Conservation (phyloP, 1,140 invertebrate genomes). For the Macrotrachela quadricornifera region DNA sequence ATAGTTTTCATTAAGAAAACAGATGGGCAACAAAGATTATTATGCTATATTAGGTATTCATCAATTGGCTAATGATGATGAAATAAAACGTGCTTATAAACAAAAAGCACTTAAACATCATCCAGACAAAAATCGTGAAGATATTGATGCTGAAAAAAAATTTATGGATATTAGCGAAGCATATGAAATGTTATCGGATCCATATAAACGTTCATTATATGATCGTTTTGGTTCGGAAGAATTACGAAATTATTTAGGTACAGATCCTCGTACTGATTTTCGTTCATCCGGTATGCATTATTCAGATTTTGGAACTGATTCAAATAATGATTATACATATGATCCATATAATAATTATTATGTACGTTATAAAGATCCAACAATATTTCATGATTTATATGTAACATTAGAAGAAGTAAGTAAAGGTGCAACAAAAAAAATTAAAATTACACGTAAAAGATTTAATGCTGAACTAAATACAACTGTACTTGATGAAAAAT, state of each 20-base stretch:
- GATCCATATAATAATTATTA: too few relatives aligned
- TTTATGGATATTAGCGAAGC: slow-evolving; percentile 31
- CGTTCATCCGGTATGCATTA: too few relatives aligned
- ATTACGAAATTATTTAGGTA: too few relatives aligned
- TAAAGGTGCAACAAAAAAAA: background rate
- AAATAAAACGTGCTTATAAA: slow-evolving; percentile 8
- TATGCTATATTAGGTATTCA: slow-evolving; percentile 54
- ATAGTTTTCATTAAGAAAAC: too few relatives aligned
- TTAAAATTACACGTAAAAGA: background rate
- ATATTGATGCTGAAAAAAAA: slow-evolving; percentile 59
- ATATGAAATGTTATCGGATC: slow-evolving; percentile 25
- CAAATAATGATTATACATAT: too few relatives aligned
- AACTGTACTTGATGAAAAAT: slow-evolving; percentile 45
- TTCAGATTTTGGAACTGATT: too few relatives aligned
- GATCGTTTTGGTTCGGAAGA: slow-evolving; percentile 10
- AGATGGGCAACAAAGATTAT: slow-evolving; percentile 52
- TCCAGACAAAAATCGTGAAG: slow-evolving; percentile 45
- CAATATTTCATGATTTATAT: background rate
- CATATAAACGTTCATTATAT: slow-evolving; percentile 26
- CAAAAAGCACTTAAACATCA: slow-evolving; percentile 61
- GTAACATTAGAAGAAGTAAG: background rate
- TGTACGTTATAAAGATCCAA: background rate
- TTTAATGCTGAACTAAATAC: slow-evolving; percentile 10
- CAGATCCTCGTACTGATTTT: too few relatives aligned
- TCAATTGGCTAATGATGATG: slow-evolving; percentile 5